Evolutionary conservation across 2,888 invertebrate genomes (phyloP).

Genomic region (Hemicrepidius hirtus): DNA sequence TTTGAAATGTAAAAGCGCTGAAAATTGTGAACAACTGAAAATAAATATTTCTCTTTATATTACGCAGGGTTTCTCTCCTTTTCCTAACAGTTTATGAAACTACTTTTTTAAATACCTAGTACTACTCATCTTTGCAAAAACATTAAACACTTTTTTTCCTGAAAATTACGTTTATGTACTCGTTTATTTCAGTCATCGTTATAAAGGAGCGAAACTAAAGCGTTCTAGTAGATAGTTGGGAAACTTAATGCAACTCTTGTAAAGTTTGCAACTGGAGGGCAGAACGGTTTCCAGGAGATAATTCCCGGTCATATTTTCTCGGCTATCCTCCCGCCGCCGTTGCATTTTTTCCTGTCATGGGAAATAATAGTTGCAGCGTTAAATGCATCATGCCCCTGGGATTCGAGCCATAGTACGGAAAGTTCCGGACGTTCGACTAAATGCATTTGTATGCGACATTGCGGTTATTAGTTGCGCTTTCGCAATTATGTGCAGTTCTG

Average conservation of each 20-base stretch:
- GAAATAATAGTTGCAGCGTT: conserved; percentile 17
- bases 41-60: too few species aligned
- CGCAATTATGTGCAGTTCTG: conserved; percentile 27
- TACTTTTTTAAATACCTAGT: too few species aligned
- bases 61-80: too few species aligned
- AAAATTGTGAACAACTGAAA: too few species aligned
- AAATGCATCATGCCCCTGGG: conserved; percentile 36
- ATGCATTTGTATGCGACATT: conserved; percentile 37
- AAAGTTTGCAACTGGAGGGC: conserved; percentile 29
- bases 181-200: conserved; percentile 27
- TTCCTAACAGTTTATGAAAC: too few species aligned
- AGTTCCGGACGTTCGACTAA: conserved; percentile 13
- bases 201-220: conserved; percentile 23
- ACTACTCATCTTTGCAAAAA: too few species aligned
- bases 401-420: neutral
- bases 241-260: conserved; percentile 38
- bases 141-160: too few species aligned
- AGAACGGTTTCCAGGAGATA: conserved; percentile 23
- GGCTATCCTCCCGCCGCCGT: conserved; percentile 1
- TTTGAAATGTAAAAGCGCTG: too few species aligned
- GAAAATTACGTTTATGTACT: too few species aligned
- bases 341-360: conserved; percentile 23
- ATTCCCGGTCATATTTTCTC: conserved; percentile 25
- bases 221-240: conserved; percentile 15
- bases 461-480: conserved; percentile 28